These are phyloP conservation scores for Podiceps cristatus DNA, from an alignment of 2,113 vertebrate species.

Conservation along the genomic window DNA sequence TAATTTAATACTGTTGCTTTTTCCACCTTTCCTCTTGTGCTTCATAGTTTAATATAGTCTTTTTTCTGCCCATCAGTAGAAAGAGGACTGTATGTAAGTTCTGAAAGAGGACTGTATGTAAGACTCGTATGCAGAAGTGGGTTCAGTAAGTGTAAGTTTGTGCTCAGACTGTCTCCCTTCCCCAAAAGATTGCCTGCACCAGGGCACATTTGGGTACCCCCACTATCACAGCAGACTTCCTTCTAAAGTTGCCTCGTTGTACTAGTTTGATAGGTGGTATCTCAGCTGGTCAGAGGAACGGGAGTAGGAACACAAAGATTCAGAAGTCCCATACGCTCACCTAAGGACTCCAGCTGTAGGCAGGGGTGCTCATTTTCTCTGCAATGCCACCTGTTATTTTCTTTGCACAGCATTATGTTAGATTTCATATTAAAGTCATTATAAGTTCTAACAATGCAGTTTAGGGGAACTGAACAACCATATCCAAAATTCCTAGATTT, in stretches of 20 bases:
- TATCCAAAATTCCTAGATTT: not conserved
- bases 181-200: not conserved
- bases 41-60: not conserved
- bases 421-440: not conserved
- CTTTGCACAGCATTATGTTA: not conserved
- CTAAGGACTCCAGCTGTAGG: not conserved
- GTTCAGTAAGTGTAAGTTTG: not conserved
- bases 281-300: not conserved
- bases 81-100: not conserved
- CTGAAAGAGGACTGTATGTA: not conserved
- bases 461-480: not conserved
- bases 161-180: not conserved
- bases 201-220: not conserved
- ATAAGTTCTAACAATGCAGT: not conserved
- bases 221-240: not conserved
- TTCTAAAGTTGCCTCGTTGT: not conserved
- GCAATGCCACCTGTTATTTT: not conserved
- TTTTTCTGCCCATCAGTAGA: not conserved
- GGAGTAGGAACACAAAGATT: not conserved
- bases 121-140: not conserved
- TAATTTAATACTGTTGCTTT: not conserved
- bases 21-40: not conserved
- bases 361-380: not conserved
- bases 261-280: not conserved
- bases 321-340: not conserved